phyloP scores from a whole-genome alignment of 1,140 invertebrate species.

The Drosophila gunungcola region DNA sequence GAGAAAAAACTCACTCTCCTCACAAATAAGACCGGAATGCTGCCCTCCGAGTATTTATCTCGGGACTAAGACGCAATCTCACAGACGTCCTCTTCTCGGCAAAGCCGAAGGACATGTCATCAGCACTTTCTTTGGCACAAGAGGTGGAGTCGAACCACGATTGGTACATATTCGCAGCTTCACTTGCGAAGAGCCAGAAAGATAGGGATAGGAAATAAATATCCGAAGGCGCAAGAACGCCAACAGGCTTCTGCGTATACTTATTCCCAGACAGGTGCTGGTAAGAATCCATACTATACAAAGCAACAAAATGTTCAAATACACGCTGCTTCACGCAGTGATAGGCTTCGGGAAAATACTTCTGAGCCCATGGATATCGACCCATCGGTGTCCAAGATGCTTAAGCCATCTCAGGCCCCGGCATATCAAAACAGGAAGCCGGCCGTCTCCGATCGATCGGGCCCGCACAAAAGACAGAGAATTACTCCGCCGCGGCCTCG shows the following conservation, averaged over 20 bases:
- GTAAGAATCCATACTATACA: neutral
- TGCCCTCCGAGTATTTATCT: neutral
- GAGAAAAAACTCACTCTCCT: no score
- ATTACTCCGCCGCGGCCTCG: no score
- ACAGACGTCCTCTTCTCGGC: conserved; percentile 19
- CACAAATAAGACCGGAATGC: no score
- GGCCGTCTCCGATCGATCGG: no score
- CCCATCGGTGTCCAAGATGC: no score
- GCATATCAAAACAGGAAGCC: no score
- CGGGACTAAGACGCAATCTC: conserved; percentile 11
- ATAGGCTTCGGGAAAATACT: no score
- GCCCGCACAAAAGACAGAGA: no score
- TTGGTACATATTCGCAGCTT: neutral
- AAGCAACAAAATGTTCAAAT: conserved; percentile 2
- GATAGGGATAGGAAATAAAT: neutral
- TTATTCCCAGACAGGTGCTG: conserved; percentile 1
- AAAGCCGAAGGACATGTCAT: conserved; percentile 42
- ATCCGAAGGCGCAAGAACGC: neutral
- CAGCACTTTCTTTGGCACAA: conserved; percentile 19
- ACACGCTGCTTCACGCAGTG: no score
- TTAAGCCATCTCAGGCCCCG: no score
- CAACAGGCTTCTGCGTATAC: neutral
- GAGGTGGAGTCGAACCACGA: neutral
- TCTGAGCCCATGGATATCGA: no score
- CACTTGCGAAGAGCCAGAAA: neutral